phyloP scores from a whole-genome alignment of 2,113 vertebrate genomes.

The Cavia aperea region DNA sequence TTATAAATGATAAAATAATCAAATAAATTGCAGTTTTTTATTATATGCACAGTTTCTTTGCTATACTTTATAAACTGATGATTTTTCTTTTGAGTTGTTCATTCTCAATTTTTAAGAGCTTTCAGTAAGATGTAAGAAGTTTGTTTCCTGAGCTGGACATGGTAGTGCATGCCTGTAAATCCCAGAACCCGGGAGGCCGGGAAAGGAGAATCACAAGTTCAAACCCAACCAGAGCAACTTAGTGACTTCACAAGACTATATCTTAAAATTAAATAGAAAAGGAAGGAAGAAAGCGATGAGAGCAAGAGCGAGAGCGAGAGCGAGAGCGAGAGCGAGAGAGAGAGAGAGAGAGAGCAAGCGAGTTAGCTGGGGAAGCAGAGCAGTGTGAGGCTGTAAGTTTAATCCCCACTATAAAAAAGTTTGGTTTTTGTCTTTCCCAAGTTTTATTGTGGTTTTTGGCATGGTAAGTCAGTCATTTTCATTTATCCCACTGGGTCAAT shows the following conservation, averaged over 20 bases:
- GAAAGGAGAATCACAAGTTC: background rate
- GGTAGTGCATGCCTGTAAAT: background rate
- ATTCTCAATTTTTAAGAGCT: background rate
- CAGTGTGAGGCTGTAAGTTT: background rate
- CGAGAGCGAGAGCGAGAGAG: no score
- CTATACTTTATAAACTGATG: background rate
- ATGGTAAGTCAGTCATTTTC: background rate
- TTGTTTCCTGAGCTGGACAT: background rate
- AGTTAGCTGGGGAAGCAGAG: background rate
- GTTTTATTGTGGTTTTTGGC: background rate
- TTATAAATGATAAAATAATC: constrained; percentile 13
- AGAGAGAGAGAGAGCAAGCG: no score
- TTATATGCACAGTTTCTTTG: background rate
- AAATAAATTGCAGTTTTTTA: background rate
- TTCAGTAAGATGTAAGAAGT: background rate
- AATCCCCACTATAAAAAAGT: background rate
- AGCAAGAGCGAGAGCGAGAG: no score
- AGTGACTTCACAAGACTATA: background rate
- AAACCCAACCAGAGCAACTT: background rate
- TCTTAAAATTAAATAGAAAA: background rate
- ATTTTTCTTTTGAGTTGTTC: background rate
- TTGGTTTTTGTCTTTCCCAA: background rate
- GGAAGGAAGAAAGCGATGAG: background rate
- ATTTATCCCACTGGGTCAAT: background rate
- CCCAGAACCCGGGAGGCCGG: background rate